Evolutionary conservation across 2,888 invertebrate genomes (phyloP), one percentile per base, ranked within the genome.

Genomic region (Kuschelorhynchus macadamiae): DNA sequence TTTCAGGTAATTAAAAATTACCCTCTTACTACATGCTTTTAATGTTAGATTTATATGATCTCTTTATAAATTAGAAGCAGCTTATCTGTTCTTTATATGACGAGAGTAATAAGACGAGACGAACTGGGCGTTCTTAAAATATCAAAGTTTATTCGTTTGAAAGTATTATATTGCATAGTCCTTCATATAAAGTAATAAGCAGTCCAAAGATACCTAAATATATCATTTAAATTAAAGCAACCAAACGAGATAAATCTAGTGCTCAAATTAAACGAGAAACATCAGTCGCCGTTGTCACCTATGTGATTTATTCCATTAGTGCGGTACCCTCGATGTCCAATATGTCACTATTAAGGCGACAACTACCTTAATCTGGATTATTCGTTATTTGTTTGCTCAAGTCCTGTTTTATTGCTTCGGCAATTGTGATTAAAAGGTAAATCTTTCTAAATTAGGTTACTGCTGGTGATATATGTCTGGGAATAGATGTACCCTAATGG

Each of bases 361-460:
- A 78, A 73, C 73, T 77, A 68, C 76, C 76, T 79, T 79, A 79
- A 79, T 79, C 79, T 77, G 79, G 79, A 79, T 79, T 79, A 79
- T 73, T 64, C 50, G 73, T 76, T 78, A 79, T 79, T 79, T 79
- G 79, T 78, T 79, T 78, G 78, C 76, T 77, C 74, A 74, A 62
- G 74, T 72, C 74, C 75, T 72, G 72, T 74, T 79, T 79, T 79
- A 79, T 79, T 79, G 78, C 78, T 44, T 72, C 52, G 32, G 17
- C 46, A 16, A 42, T 14, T 17, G 25, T 33, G 56, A 65, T 65
- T 65, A 57, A 44, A 52, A 57, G 65, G 57, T 52, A 57, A 52
- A 65, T 65, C 52, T 57, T 50, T 65, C 25, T 57, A 42, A 65
- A 57, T 65, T 65, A 65, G 52, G 59, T 25, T 17, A 33, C 33